phyloP scores from a whole-genome alignment of 2,113 vertebrate species.

The Galeopterus variegatus region DNA sequence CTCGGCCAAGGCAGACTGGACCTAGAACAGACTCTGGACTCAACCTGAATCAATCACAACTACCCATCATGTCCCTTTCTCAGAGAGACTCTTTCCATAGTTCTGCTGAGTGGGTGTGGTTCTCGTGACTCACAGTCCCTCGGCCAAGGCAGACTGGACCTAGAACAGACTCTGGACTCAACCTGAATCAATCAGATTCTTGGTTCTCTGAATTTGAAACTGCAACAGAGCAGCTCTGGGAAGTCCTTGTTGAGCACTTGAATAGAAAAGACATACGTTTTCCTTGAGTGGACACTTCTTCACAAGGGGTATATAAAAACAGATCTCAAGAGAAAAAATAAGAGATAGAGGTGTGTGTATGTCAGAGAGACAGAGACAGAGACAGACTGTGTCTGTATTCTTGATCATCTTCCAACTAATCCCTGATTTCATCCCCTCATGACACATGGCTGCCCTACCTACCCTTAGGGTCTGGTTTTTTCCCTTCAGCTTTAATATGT shows the following conservation, averaged over 20 bases:
- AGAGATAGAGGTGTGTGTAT: neutral
- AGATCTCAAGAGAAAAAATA: neutral
- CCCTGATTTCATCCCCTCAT: neutral
- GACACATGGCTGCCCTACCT: neutral
- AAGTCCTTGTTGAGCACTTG: neutral
- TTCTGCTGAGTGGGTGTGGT: neutral
- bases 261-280: neutral
- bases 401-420: neutral
- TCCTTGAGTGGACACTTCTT: neutral
- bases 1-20: constrained; percentile 33
- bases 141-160: constrained; percentile 13
- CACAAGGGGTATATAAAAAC: neutral
- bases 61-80: neutral
- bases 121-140: neutral
- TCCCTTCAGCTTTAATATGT: neutral
- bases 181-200: neutral
- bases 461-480: neutral
- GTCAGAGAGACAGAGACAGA: neutral
- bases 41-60: too few relatives aligned
- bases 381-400: neutral
- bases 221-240: neutral
- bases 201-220: constrained; percentile 54
- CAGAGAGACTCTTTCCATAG: constrained; percentile 5
- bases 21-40: neutral
- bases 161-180: constrained; percentile 5